Percentiles rank a stretch among this genome's conserved stretches.
Evolutionary conservation across 1,140 invertebrate genomes (phyloP).

Genomic region (Drosophila pseudoananassae): DNA sequence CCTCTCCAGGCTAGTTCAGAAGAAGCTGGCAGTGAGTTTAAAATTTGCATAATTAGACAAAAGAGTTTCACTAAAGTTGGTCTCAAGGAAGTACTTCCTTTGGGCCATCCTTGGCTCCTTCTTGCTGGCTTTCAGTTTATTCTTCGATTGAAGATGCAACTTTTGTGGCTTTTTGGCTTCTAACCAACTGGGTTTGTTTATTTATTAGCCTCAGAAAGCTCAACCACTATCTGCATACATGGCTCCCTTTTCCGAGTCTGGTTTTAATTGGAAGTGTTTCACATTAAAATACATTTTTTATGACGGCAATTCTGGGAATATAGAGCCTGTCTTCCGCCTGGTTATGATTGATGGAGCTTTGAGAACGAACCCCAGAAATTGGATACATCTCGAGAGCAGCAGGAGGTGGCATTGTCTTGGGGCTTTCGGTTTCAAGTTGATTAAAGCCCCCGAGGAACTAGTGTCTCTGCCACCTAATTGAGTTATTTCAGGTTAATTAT

Average conservation of each 20-base stretch:
- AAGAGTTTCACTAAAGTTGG: slow-evolving; percentile 42
- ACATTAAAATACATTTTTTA: slow-evolving; percentile 34
- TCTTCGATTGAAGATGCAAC: slow-evolving; percentile 53
- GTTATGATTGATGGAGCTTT: slow-evolving; percentile 48
- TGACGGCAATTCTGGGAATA: slow-evolving; percentile 37
- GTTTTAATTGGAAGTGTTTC: slow-evolving; percentile 54
- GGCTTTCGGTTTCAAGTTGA: slow-evolving; percentile 33
- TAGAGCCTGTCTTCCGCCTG: slow-evolving; percentile 25
- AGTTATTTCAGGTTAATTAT: slow-evolving; percentile 43
- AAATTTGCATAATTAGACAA: slow-evolving; percentile 75
- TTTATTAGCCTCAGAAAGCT: slow-evolving; percentile 33
- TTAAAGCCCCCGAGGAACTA: slow-evolving; percentile 9
- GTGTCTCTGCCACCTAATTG: slow-evolving; percentile 26
- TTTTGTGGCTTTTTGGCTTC: slow-evolving; percentile 39
- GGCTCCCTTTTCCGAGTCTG: background rate
- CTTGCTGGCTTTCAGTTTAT: slow-evolving; percentile 38
- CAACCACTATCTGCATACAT: background rate
- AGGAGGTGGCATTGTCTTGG: slow-evolving; percentile 24
- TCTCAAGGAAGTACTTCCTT: slow-evolving; percentile 49
- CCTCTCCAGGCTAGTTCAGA: slow-evolving; percentile 26
- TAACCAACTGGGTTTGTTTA: slow-evolving; percentile 4
- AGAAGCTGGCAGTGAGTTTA: slow-evolving; percentile 15
- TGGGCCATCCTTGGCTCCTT: slow-evolving; percentile 1
- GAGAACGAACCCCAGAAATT: slow-evolving; percentile 14
- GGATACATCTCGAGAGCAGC: slow-evolving; percentile 4